phyloP scores from a whole-genome alignment of 2,113 vertebrate species.

The Serinus canaria region DNA sequence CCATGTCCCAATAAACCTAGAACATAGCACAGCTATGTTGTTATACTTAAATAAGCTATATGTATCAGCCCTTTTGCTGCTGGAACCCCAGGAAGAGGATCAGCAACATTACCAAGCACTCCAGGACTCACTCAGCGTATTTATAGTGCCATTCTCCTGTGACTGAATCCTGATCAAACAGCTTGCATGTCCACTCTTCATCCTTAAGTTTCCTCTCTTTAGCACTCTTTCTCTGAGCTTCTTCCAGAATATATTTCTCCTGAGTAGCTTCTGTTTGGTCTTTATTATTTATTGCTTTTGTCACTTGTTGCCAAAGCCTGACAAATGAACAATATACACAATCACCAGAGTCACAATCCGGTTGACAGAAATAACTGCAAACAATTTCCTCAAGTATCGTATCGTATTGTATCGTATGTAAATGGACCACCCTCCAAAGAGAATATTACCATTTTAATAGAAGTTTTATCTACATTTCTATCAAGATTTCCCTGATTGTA shows the following conservation, averaged over 20 bases:
- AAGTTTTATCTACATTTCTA: neutral
- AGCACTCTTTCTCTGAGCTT: slow-evolving; percentile 91
- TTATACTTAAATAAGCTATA: neutral
- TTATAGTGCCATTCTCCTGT: slow-evolving; percentile 96
- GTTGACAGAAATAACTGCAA: neutral
- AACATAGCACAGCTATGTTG: rapidly evolving
- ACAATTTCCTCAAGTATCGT: neutral
- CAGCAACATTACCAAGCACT: neutral
- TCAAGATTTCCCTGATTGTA: neutral
- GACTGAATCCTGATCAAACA: slow-evolving; percentile 91
- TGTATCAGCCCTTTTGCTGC: neutral
- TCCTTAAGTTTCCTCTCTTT: slow-evolving; percentile 90
- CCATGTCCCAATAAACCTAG: neutral
- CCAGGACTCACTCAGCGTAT: slow-evolving; percentile 90
- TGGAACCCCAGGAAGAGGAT: neutral
- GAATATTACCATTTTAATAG: neutral
- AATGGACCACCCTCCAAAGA: neutral
- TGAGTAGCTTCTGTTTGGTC: slow-evolving; percentile 97
- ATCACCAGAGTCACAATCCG: neutral
- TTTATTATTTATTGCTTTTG: slow-evolving; percentile 94
- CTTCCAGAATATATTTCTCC: slow-evolving; percentile 94
- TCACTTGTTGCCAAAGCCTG: slow-evolving; percentile 97
- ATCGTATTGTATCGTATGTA: neutral
- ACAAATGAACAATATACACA: neutral
- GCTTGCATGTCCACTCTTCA: slow-evolving; percentile 87